Evolutionary conservation across 2,797 vertebrate species (phyloP).

Genomic region (Dallia pectoralis): DNA sequence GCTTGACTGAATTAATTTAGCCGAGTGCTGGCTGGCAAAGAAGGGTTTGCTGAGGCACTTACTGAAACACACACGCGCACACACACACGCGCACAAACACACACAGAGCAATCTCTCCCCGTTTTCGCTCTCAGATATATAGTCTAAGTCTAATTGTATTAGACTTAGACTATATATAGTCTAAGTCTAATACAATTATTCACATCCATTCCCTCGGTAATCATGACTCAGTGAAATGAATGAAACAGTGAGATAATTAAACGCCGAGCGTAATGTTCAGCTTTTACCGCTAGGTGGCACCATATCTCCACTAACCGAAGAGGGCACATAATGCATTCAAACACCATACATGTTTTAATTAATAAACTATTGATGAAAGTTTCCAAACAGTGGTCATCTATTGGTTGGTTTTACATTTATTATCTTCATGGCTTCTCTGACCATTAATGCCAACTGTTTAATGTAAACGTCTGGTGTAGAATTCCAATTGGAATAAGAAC

Average conservation of each 20-base stretch:
- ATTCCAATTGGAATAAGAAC: background rate
- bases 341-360: background rate
- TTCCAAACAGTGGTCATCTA: background rate
- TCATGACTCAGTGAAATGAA: background rate
- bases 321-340: background rate
- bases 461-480: background rate
- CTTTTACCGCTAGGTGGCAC: background rate
- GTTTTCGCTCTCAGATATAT: too few relatives aligned
- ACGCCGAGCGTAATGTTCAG: background rate
- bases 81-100: constrained; percentile 9
- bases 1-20: constrained; percentile 45
- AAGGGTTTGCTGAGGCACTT: background rate
- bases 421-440: background rate
- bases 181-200: too few relatives aligned
- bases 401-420: background rate
- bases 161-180: too few relatives aligned
- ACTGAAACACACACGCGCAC: background rate
- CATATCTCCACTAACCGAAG: background rate
- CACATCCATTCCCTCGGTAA: background rate
- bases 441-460: background rate
- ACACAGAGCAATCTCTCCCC: constrained; percentile 2
- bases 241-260: background rate
- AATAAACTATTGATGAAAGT: background rate
- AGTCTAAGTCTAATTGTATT: too few relatives aligned
- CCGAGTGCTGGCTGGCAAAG: constrained; percentile 36